phyloP scores from a whole-genome alignment of 2,113 vertebrate species.

The Connochaetes taurinus region DNA sequence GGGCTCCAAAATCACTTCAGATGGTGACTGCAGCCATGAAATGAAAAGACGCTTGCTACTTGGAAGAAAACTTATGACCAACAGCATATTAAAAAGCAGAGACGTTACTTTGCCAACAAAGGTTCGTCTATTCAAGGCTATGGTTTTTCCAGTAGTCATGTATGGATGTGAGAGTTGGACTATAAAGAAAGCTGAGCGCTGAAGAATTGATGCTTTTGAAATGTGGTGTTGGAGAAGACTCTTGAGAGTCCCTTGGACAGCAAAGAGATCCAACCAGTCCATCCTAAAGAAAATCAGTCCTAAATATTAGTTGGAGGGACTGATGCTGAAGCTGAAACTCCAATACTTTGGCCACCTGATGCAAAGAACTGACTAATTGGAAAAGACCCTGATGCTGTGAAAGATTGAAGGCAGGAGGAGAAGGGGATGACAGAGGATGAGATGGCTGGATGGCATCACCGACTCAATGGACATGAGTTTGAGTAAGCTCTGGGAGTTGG shows the following conservation, averaged over 20 bases:
- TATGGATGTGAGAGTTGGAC: background rate
- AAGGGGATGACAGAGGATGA: background rate
- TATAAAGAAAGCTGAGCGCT: background rate
- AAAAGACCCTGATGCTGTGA: background rate
- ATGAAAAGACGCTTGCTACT: background rate
- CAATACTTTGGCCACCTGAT: background rate
- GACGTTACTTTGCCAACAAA: background rate
- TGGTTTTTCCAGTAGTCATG: background rate
- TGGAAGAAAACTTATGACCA: background rate
- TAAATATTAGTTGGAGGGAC: background rate
- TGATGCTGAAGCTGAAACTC: background rate
- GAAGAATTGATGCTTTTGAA: background rate
- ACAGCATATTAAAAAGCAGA: background rate
- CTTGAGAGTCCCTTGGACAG: background rate
- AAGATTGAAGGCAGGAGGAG: background rate
- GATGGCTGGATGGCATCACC: background rate
- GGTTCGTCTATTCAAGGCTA: background rate
- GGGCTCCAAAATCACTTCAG: background rate
- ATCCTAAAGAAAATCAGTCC: background rate
- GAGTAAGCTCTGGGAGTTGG: background rate
- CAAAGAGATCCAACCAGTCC: background rate
- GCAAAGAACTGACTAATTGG: background rate
- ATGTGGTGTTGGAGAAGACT: background rate
- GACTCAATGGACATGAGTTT: background rate
- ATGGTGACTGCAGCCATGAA: background rate